These are phyloP conservation scores for Myrmecophaga tridactyla DNA, from an alignment of 2,113 vertebrate genomes.

Conservation along the genomic window DNA sequence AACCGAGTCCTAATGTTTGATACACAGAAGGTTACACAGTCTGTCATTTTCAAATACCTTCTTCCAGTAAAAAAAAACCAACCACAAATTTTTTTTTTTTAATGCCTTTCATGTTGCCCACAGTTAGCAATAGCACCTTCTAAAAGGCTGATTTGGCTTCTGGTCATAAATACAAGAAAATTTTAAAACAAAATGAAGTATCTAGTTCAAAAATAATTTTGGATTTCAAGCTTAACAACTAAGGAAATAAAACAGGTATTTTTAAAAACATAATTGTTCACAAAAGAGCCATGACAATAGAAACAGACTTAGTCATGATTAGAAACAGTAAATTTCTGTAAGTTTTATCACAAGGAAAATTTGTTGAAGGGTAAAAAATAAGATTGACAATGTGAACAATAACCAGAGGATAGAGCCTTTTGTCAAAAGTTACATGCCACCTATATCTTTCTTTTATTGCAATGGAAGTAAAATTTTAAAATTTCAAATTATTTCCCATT, in stretches of 20 bases:
- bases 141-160: slow-evolving; percentile 32
- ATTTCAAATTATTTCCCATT: slow-evolving; percentile 34
- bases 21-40: not conserved
- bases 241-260: slow-evolving; percentile 41
- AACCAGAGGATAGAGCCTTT: slow-evolving; percentile 52
- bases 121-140: slow-evolving; percentile 55
- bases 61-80: slow-evolving; percentile 48
- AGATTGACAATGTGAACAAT: slow-evolving; percentile 12
- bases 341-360: slow-evolving; percentile 51
- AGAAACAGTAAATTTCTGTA: slow-evolving; percentile 28
- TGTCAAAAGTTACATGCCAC: slow-evolving; percentile 42
- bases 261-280: slow-evolving; percentile 31
- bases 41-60: not conserved
- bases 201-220: slow-evolving; percentile 43
- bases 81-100: too few species aligned
- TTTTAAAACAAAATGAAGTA: slow-evolving; percentile 51
- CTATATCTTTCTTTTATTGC: not conserved
- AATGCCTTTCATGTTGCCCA: slow-evolving; percentile 17
- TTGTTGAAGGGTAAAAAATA: not conserved
- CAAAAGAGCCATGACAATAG: slow-evolving; percentile 34
- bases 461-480: slow-evolving; percentile 38
- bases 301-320: slow-evolving; percentile 33
- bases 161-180: slow-evolving; percentile 15
- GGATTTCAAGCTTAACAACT: slow-evolving; percentile 28
- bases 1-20: slow-evolving; percentile 42